phyloP scores from a whole-genome alignment of 2,888 invertebrate genomes.

The Dasysyrphus albostriatus region DNA sequence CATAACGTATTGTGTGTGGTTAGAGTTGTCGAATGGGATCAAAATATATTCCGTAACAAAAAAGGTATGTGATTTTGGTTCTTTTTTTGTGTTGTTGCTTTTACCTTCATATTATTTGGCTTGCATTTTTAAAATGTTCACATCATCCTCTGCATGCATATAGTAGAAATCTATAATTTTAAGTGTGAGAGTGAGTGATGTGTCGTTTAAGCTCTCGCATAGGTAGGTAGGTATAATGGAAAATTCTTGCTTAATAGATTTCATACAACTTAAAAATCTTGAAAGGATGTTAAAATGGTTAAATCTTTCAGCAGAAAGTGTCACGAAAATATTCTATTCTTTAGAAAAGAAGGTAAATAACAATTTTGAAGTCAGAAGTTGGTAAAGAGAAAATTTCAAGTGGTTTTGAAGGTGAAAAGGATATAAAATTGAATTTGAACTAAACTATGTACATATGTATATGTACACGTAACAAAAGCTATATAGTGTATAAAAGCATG shows the following conservation, averaged over 20 bases:
- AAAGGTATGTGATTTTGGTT: slow-evolving; percentile 11
- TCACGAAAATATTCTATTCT: slow-evolving; percentile 4
- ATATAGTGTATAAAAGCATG: background rate
- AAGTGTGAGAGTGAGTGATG: background rate
- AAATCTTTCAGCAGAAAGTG: slow-evolving; percentile 2
- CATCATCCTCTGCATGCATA: background rate
- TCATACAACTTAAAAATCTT: background rate
- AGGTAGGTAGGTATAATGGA: background rate
- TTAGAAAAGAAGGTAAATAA: background rate
- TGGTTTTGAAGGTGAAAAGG: background rate
- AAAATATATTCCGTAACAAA: slow-evolving; percentile 6
- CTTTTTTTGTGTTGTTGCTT: background rate
- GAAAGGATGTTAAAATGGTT: background rate
- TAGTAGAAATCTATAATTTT: slow-evolving; percentile 1
- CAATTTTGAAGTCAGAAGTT: background rate
- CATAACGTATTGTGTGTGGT: background rate
- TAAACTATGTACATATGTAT: background rate
- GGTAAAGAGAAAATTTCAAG: background rate
- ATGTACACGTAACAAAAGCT: background rate
- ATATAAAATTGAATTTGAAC: background rate
- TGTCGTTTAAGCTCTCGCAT: slow-evolving; percentile 15
- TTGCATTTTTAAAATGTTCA: slow-evolving; percentile 1
- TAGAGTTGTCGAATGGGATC: slow-evolving; percentile 8
- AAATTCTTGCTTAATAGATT: slow-evolving; percentile 18
- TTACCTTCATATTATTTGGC: background rate